A percentile compares a stretch with the other conserved stretches of the same genome.
Conservation (phyloP, 2,888 invertebrate genomes). For the Drosophila birchii region DNA sequence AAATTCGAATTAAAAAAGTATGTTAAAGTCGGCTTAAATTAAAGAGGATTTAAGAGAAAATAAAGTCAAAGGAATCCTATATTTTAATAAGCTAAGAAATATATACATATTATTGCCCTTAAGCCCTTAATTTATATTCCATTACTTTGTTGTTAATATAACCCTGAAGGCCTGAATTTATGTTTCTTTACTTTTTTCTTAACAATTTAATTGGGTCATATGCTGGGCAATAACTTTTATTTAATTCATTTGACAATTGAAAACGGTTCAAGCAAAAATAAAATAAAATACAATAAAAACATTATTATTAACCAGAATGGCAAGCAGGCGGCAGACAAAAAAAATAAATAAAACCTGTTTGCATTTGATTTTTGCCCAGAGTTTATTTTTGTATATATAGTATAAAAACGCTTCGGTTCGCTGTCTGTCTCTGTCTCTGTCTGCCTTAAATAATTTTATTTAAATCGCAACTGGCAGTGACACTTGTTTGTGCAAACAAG, state of each 20-base stretch:
- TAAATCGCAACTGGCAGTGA: conserved; percentile 68
- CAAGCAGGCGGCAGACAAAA: conserved; percentile 18
- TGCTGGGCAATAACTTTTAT: conserved; percentile 43
- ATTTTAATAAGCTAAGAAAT: neutral
- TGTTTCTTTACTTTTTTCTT: conserved; percentile 15
- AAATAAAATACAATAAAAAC: conserved; percentile 4
- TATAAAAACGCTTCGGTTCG: conserved; percentile 23
- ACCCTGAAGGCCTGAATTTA: neutral
- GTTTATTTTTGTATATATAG: conserved; percentile 36
- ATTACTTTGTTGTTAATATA: neutral
- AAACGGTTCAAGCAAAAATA: conserved; percentile 22
- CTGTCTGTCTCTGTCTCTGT: conserved; percentile 40
- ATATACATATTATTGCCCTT: neutral
- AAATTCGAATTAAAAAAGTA: neutral
- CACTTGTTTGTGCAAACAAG: conserved; percentile 70
- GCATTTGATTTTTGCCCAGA: conserved; percentile 56
- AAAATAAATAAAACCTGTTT: conserved; percentile 59
- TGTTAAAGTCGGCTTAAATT: conserved; percentile 7
- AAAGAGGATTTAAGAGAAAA: neutral
- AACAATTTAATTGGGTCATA: conserved; percentile 66
- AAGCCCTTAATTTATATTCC: neutral
- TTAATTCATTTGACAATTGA: conserved; percentile 55
- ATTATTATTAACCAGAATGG: conserved; percentile 49
- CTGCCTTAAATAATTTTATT: conserved; percentile 69
- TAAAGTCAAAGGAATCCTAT: neutral